These are phyloP conservation scores for Cnemophilus loriae DNA, from an alignment of 2,113 vertebrate species.

Conservation along the genomic window DNA sequence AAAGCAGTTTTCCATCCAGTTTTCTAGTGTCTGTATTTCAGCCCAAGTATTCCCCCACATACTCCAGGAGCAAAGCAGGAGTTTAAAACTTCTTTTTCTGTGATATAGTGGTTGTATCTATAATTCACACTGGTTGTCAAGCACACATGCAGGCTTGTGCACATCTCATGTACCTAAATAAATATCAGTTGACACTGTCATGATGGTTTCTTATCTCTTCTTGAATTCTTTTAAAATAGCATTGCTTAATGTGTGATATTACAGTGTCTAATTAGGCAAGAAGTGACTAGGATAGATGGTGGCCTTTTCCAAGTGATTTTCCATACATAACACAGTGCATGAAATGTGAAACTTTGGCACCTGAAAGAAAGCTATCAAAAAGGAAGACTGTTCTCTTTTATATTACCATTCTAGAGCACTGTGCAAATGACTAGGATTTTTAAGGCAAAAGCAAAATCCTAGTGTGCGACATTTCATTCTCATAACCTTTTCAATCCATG, in stretches of 20 bases:
- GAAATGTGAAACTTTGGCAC: neutral
- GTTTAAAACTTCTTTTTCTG: neutral
- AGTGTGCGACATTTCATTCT: constrained; percentile 12
- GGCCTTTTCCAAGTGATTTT: constrained; percentile 15
- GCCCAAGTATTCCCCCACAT: neutral
- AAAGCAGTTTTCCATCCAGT: neutral
- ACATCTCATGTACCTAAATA: neutral
- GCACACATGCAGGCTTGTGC: neutral
- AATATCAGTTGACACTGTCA: neutral
- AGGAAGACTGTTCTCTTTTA: neutral
- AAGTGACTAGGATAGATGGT: neutral
- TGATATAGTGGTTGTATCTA: neutral
- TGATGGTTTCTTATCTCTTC: neutral
- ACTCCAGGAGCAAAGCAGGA: neutral
- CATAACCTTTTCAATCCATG: neutral
- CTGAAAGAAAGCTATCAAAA: constrained; percentile 16
- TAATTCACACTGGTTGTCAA: neutral
- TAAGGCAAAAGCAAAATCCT: neutral
- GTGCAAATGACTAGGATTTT: neutral
- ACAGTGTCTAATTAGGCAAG: neutral
- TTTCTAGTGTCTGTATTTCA: neutral
- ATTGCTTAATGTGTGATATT: neutral
- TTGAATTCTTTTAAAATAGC: neutral
- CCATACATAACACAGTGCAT: neutral
- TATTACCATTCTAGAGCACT: neutral